These are phyloP conservation scores for Mugil cephalus DNA, from an alignment of 2,113 vertebrate species.

Conservation along the genomic window DNA sequence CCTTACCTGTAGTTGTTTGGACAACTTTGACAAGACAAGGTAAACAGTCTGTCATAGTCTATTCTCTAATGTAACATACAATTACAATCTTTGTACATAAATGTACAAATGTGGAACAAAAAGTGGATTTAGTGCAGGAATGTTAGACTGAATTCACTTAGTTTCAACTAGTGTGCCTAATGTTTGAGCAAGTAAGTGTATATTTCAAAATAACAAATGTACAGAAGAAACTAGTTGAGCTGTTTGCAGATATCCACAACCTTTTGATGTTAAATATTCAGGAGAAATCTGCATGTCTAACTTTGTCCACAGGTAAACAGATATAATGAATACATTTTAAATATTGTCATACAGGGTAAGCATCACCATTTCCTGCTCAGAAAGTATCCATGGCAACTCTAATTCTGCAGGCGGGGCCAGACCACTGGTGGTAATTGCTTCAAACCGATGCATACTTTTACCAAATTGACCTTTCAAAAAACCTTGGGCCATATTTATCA, in stretches of 20 bases:
- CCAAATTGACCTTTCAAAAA: slow-evolving; percentile 86
- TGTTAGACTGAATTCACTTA: too few relatives aligned
- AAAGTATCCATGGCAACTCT: slow-evolving; percentile 82
- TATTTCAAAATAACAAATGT: too few relatives aligned
- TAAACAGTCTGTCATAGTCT: too few relatives aligned
- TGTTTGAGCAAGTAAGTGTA: too few relatives aligned
- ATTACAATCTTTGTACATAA: too few relatives aligned
- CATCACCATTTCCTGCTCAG: slow-evolving; percentile 70
- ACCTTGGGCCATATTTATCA: slow-evolving; percentile 84
- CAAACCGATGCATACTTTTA: slow-evolving; percentile 86
- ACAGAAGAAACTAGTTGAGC: too few relatives aligned
- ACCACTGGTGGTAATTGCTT: slow-evolving; percentile 81
- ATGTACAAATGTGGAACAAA: too few relatives aligned
- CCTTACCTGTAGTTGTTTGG: too few relatives aligned
- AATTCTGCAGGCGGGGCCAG: slow-evolving; percentile 78
- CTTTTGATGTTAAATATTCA: slow-evolving; percentile 25
- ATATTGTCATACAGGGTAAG: slow-evolving; percentile 78
- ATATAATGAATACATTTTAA: slow-evolving; percentile 76
- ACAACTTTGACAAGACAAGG: too few relatives aligned
- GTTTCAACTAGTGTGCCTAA: too few relatives aligned
- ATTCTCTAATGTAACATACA: too few relatives aligned
- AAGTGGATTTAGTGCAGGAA: too few relatives aligned
- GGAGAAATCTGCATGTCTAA: slow-evolving; percentile 20
- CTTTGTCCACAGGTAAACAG: slow-evolving; percentile 58
- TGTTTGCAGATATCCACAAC: not conserved